Percentiles rank a stretch among this genome's conserved stretches.
phyloP scores from a whole-genome alignment of 2,888 invertebrate species.

The Iselma pallidipennis region DNA sequence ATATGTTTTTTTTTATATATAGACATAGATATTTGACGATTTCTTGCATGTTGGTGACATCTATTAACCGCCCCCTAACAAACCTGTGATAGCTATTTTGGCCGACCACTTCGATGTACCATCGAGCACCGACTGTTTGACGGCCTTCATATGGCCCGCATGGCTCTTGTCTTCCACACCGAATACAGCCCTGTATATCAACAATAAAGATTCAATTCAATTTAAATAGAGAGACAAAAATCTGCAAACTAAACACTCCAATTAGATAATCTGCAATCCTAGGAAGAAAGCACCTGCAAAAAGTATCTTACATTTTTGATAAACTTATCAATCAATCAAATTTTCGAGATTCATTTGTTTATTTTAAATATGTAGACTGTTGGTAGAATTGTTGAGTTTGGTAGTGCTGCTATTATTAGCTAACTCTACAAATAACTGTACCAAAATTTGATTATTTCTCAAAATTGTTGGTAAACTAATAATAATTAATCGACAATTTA shows the following conservation, averaged over 20 bases:
- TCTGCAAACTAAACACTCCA: conserved; percentile 6
- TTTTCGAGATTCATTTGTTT: too few relatives aligned
- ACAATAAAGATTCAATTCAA: conserved; percentile 15
- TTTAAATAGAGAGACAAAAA: conserved; percentile 5
- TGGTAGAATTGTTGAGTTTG: too few relatives aligned
- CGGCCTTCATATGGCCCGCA: conserved; percentile 94
- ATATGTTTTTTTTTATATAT: neutral
- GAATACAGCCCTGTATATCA: conserved; percentile 81
- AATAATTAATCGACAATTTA: too few relatives aligned
- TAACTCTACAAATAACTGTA: too few relatives aligned
- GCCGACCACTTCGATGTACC: conserved; percentile 99
- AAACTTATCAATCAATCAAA: too few relatives aligned
- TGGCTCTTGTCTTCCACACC: conserved; percentile 94
- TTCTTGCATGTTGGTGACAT: neutral
- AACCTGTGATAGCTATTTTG: conserved; percentile 99
- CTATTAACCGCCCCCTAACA: conserved; percentile 57
- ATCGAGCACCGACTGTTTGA: conserved; percentile 98
- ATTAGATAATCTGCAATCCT: neutral
- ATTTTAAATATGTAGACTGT: too few relatives aligned
- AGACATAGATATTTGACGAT: neutral
- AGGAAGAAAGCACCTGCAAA: neutral
- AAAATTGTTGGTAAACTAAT: too few relatives aligned
- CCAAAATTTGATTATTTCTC: too few relatives aligned
- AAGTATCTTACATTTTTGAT: too few relatives aligned
- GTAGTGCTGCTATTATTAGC: too few relatives aligned